Base-by-base conservation (phyloP, 2,113 vertebrate species). In the Saguinus midas region DNA sequence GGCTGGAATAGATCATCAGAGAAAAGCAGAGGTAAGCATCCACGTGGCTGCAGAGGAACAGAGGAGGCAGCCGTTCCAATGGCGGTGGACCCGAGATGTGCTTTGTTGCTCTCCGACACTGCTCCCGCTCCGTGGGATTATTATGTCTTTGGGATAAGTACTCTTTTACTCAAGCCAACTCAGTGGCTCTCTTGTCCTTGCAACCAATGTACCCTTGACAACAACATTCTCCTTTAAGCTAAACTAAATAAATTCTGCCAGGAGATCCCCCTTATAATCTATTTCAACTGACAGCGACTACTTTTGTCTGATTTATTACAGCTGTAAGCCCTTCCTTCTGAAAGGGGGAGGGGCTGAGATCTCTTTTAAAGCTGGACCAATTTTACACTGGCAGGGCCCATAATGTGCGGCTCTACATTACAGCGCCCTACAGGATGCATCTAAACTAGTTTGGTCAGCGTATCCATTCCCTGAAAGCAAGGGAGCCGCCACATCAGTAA, bases 401-500 rank as follows among this genome's bases (percentile, higher is more conserved):
- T 32, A 48, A 48, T 91, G 89, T 78, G 50, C 88, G 87, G 95
- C 97, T 97, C 93, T 96, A 8, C 93, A 96, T 98, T 96, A 98
- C 97, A 93, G 88, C 93, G 96, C 97, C 97, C 97, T 94, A 76
- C 92, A 96, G 68, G 87, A 97, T 78, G 94, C 96, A 94, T 97
- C 96, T 97, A 98, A 98, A 98, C 98, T 95, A 84, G 94, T 94
- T 68, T 97, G 95, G 96, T 97, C 96, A 97, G 98, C 98, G 97
- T 95, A 98, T 97, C 98, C 98, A 93, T 96, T 97, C 98, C 98
- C 84, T 97, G 98, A 96, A 96, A 98, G 98, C 98, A 95, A 93
- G 93, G 91, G 95, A 98, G 98, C 99, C 99, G 98, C 99, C 99
- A 99, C 99, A 99, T 99, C 99, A 99, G 99, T 99, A 99, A 99